Conservation (phyloP, 2,888 invertebrate species). For the Leptarthrus brevirostris region DNA sequence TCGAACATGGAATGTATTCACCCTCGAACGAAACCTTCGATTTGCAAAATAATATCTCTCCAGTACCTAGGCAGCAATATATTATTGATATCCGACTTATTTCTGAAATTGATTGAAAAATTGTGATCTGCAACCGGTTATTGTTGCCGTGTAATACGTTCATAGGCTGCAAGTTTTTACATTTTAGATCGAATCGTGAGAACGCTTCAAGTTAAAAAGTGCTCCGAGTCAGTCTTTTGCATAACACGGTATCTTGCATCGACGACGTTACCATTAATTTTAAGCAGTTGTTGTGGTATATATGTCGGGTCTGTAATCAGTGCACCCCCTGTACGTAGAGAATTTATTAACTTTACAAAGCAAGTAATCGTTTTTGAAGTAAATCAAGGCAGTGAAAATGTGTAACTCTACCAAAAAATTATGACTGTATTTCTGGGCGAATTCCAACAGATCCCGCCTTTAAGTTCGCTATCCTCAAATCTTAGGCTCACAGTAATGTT, state of each 20-base stretch:
- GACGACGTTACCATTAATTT: too few species aligned
- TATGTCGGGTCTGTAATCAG: too few species aligned
- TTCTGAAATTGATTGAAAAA: slow-evolving; percentile 36
- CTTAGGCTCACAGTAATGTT: too few species aligned
- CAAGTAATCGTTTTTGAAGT: too few species aligned
- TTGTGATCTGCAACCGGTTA: slow-evolving; percentile 38
- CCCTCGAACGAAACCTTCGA: slow-evolving; percentile 15
- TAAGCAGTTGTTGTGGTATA: too few species aligned
- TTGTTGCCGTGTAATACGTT: slow-evolving; percentile 15
- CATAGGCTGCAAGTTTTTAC: slow-evolving; percentile 30
- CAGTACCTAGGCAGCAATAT: slow-evolving; percentile 10
- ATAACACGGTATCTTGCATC: slow-evolving; percentile 2
- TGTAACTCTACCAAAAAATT: too few species aligned
- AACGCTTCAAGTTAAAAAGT: slow-evolving; percentile 3
- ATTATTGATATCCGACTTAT: slow-evolving; percentile 29
- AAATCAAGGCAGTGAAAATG: too few species aligned
- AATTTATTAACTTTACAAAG: too few species aligned
- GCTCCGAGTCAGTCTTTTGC: slow-evolving; percentile 24
- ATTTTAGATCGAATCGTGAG: slow-evolving; percentile 35
- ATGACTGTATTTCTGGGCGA: too few species aligned
- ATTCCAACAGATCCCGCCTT: too few species aligned
- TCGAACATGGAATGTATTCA: not conserved
- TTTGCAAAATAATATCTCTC: slow-evolving; percentile 6
- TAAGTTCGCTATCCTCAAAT: too few species aligned
- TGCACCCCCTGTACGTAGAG: too few species aligned